These are phyloP conservation scores for Margarornis squamiger DNA, from an alignment of 2,797 vertebrate genomes.

Conservation along the genomic window DNA sequence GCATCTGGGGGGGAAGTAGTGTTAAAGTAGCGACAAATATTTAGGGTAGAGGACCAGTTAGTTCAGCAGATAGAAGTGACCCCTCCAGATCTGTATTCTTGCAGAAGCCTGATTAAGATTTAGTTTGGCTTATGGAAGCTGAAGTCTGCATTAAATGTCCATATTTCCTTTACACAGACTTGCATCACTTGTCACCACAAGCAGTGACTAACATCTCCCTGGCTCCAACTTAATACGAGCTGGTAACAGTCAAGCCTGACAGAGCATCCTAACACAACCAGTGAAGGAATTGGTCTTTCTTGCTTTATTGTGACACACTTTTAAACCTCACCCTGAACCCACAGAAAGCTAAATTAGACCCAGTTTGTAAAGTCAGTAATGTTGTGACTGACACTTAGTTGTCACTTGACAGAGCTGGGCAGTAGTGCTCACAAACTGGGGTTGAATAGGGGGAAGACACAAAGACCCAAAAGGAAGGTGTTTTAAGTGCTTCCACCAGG, in stretches of 20 bases:
- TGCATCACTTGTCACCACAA: not conserved
- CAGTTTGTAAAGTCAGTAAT: not conserved
- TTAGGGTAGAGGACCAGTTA: not conserved
- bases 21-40: not conserved
- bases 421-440: not conserved
- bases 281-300: not conserved
- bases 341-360: not conserved
- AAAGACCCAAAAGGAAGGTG: not conserved
- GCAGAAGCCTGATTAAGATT: not conserved
- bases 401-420: not conserved
- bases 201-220: slow-evolving; percentile 3
- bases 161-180: not conserved
- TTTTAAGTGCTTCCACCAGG: not conserved
- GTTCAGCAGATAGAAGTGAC: not conserved
- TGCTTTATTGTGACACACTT: not conserved
- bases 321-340: not conserved
- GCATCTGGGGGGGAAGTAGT: not conserved
- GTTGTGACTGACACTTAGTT: not conserved
- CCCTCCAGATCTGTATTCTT: not conserved
- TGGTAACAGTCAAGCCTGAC: not conserved
- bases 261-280: not conserved
- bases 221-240: not conserved
- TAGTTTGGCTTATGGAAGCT: not conserved
- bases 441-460: not conserved
- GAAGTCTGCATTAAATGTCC: not conserved